phyloP scores from a whole-genome alignment of 2,113 vertebrate genomes.

The Heterotilapia buettikoferi region DNA sequence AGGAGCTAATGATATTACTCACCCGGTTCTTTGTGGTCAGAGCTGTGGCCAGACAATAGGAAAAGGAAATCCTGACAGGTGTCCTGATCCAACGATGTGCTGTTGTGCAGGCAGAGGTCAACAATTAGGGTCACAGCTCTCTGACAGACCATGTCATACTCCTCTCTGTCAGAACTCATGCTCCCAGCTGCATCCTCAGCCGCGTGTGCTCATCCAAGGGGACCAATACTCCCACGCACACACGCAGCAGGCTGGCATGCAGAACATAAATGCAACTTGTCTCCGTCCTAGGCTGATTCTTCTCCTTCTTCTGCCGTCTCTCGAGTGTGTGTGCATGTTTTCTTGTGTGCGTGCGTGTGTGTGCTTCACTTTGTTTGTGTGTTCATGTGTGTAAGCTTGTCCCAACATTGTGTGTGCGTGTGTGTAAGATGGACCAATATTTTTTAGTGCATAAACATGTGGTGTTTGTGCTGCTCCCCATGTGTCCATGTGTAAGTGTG shows the following conservation, averaged over 20 bases:
- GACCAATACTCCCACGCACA: slow-evolving; percentile 45
- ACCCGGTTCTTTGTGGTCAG: slow-evolving; percentile 58
- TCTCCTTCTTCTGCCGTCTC: slow-evolving; percentile 27
- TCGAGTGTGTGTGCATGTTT: neutral
- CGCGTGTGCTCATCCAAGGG: slow-evolving; percentile 61
- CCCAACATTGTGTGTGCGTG: neutral
- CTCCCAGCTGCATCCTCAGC: slow-evolving; percentile 71
- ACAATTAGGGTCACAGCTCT: slow-evolving; percentile 75
- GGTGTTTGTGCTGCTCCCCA: neutral
- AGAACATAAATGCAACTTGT: slow-evolving; percentile 58
- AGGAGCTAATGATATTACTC: slow-evolving; percentile 20
- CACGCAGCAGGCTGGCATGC: slow-evolving; percentile 26
- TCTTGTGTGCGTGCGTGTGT: neutral
- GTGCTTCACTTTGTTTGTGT: neutral
- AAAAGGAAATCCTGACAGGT: slow-evolving; percentile 75
- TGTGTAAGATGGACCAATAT: neutral
- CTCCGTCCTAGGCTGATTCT: slow-evolving; percentile 37
- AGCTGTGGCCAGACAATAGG: slow-evolving; percentile 60
- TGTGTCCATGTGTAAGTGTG: neutral
- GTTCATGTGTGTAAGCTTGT: neutral
- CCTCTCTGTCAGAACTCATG: slow-evolving; percentile 74
- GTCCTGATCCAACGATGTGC: slow-evolving; percentile 64
- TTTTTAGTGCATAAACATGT: neutral
- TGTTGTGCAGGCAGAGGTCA: slow-evolving; percentile 77
- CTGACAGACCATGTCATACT: slow-evolving; percentile 78